Percentiles rank a stretch among this genome's conserved stretches.
These are phyloP conservation scores for Dryomyza anilis DNA, from an alignment of 2,888 invertebrate genomes.

Conservation along the genomic window DNA sequence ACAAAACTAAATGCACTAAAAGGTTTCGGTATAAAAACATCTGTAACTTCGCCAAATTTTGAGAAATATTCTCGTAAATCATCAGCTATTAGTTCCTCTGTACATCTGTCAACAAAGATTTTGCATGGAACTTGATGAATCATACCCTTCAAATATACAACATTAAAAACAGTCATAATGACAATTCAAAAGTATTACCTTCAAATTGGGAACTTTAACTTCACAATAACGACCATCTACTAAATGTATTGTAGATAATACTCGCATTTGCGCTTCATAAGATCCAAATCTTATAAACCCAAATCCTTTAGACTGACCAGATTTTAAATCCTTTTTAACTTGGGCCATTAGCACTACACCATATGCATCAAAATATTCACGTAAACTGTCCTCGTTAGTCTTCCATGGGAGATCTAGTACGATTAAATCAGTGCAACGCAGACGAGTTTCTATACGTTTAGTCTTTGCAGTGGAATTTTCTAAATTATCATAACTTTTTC, in stretches of 20 bases:
- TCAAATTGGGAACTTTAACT: constrained; percentile 96
- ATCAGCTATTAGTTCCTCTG: constrained; percentile 78
- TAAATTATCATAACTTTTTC: constrained; percentile 92
- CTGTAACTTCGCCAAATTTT: constrained; percentile 81
- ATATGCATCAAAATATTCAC: constrained; percentile 95
- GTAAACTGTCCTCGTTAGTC: constrained; percentile 92
- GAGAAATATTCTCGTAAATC: constrained; percentile 79
- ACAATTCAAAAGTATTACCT: constrained; percentile 62
- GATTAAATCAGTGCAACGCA: constrained; percentile 94
- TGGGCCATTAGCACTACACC: constrained; percentile 98
- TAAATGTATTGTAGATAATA: constrained; percentile 93
- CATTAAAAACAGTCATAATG: not conserved
- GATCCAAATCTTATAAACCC: constrained; percentile 97
- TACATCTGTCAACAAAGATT: constrained; percentile 84
- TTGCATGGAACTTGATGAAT: constrained; percentile 74
- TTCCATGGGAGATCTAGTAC: constrained; percentile 98
- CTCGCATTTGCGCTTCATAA: constrained; percentile 94
- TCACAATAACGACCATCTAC: constrained; percentile 99
- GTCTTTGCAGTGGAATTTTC: constrained; percentile 95
- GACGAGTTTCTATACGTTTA: constrained; percentile 89
- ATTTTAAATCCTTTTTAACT: constrained; percentile 89
- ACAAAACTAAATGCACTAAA: constrained; percentile 83
- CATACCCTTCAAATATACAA: constrained; percentile 66
- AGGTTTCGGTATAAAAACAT: constrained; percentile 87
- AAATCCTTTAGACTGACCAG: constrained; percentile 97